Evolutionary conservation across 2,888 invertebrate species (phyloP), one percentile per base, ranked within the genome.

Genomic region (Gymnocheta viridis): DNA sequence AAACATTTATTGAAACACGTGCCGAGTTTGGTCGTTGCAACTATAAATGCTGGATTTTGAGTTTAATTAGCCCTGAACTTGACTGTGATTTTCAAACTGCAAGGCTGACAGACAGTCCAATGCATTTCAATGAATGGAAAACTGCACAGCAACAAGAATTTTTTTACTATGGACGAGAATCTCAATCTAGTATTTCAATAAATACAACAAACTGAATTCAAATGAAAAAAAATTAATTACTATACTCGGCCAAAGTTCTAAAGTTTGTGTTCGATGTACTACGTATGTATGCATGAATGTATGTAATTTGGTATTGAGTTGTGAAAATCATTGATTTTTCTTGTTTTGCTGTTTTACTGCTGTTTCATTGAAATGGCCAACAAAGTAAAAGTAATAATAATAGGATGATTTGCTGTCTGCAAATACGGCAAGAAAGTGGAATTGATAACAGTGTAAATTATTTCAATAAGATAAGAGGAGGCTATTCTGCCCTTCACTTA

Each of bases 21-120:
- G 84, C 41, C 60, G 47, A 54, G 56, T 49, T 79, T 66, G 80
- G 81, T 49, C 64, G 54, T 62, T 64, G 9, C 64, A 76, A 72
- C 76, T 35, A 29, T 35, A 29, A 27, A 66, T 44, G 54, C 51
- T 38, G 38, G 24, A 19, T 69, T 81, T 69, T 67, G 49, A 81
- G 73, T 78, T 81, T 69, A 73, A 84, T 81, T 84, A 84, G 74
- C 84, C 84, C 84, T 84, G 84, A 84, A 84, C 84, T 84, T 84
- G 84, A 73, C 73, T 73, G 49, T 58, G 77, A 58, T 79, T 73
- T 38, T 32, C 32, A 64, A 70, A 66, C 47, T 73, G 41, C 54
- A 72, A 79, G 62, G 54, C 64, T 73, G 58, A 44, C 58, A 35
- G 60, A 5, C 66, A 44, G 41, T 12, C 44, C 47, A 41, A 35